A percentile compares a stretch with the other conserved stretches of the same genome.
phyloP scores from a whole-genome alignment of 2,113 vertebrate genomes.

The Meleagris gallopavo region DNA sequence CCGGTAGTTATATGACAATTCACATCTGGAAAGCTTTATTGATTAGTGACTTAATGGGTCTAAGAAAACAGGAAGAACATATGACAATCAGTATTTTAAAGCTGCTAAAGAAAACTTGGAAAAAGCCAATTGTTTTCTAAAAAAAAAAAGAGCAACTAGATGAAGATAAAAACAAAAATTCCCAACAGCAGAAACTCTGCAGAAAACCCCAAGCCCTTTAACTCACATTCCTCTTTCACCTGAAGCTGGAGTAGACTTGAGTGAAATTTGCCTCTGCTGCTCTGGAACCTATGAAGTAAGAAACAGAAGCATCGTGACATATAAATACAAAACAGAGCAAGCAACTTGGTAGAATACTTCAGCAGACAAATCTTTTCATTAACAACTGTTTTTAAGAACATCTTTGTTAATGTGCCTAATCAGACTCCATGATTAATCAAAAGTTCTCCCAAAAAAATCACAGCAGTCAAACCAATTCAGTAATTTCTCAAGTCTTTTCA shows the following conservation, averaged over 20 bases:
- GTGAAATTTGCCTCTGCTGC: slow-evolving; percentile 93
- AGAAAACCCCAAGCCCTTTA: neutral
- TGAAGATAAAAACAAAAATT: neutral
- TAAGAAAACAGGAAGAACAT: neutral
- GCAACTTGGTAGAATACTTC: neutral
- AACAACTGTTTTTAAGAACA: neutral
- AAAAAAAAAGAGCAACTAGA: neutral
- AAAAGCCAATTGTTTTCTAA: neutral
- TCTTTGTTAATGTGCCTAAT: neutral
- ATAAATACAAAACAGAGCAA: accelerated
- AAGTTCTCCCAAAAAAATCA: neutral
- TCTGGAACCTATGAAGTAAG: slow-evolving; percentile 85
- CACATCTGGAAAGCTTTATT: neutral
- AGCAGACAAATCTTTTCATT: neutral
- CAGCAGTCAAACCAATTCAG: neutral
- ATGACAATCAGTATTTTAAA: neutral
- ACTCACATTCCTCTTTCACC: slow-evolving; percentile 95
- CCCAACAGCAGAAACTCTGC: neutral
- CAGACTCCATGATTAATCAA: neutral
- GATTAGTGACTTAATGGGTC: neutral
- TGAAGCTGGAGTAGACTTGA: slow-evolving; percentile 90
- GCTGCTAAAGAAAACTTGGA: neutral
- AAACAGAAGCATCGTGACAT: neutral
- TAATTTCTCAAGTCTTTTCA: neutral
- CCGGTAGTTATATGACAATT: neutral